Conservation (phyloP, 2,797 vertebrate genomes). For the Tiaroga cobitis region DNA sequence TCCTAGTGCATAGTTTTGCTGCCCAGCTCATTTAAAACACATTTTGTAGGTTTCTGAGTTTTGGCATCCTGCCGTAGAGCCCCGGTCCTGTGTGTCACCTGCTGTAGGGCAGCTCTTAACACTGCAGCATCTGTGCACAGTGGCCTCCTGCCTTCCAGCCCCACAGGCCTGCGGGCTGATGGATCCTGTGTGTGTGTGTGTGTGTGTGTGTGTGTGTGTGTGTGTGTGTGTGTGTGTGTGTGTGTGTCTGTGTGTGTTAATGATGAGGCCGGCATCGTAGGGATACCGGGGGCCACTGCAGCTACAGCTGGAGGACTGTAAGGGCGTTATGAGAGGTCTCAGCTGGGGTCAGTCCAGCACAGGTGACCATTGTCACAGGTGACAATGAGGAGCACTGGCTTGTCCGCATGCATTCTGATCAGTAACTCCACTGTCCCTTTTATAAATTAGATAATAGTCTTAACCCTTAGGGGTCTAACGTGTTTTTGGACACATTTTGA, state of each 20-base stretch:
- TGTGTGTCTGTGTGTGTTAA: conserved; percentile 56
- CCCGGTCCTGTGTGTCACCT: conserved; percentile 20
- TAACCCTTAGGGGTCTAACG: neutral
- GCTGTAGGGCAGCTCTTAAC: conserved; percentile 42
- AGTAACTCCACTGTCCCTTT: conserved; percentile 22
- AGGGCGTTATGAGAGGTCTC: conserved; percentile 51
- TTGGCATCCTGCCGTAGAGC: conserved; percentile 22
- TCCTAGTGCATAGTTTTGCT: conserved; percentile 8
- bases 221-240: conserved; percentile 44
- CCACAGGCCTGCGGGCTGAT: conserved; percentile 50
- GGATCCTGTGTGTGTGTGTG: conserved; percentile 53
- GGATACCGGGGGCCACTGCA: conserved; percentile 47
- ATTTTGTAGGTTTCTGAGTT: conserved; percentile 33
- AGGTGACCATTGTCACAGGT: conserved; percentile 39
- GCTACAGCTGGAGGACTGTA: conserved; percentile 60
- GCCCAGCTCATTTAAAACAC: conserved; percentile 31
- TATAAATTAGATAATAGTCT: conserved; percentile 2
- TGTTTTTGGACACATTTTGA: too few species aligned
- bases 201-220: conserved; percentile 43
- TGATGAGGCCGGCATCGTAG: conserved; percentile 59
- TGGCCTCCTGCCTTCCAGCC: conserved; percentile 45
- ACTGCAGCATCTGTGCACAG: conserved; percentile 54
- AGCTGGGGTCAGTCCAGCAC: conserved; percentile 52
- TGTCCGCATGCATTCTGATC: conserved; percentile 27
- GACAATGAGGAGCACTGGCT: conserved; percentile 34